These are phyloP conservation scores for Nesogale talazaci DNA, from an alignment of 2,113 vertebrate genomes.

Conservation along the genomic window DNA sequence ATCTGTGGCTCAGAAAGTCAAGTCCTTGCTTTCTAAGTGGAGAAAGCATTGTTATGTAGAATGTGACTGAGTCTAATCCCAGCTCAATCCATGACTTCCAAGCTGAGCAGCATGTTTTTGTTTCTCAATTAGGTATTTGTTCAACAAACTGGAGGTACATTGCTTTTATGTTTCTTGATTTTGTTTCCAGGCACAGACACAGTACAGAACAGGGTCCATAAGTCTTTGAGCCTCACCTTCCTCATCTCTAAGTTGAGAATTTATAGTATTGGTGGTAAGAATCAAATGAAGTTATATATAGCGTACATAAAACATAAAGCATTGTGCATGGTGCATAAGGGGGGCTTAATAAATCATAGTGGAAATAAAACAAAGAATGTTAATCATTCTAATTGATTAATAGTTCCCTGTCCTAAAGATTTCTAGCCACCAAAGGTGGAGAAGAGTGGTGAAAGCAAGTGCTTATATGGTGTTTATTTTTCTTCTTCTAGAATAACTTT, in stretches of 20 bases:
- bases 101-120: neutral
- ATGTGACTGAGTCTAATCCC: neutral
- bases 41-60: neutral
- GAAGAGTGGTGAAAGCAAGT: too few relatives aligned
- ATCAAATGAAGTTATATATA: neutral
- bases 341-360: constrained; percentile 3
- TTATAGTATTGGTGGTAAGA: neutral
- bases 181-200: neutral
- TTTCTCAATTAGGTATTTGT: neutral
- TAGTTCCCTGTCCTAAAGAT: neutral
- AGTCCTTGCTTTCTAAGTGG: neutral
- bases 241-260: neutral
- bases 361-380: neutral
- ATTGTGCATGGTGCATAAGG: neutral
- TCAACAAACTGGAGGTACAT: neutral
- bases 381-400: constrained; percentile 16
- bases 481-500: constrained; percentile 11
- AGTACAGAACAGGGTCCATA: neutral
- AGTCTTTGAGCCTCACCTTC: neutral
- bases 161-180: neutral
- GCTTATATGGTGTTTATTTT: neutral
- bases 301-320: neutral
- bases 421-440: constrained; percentile 41
- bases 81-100: neutral
- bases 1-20: neutral